phyloP scores from a whole-genome alignment of 2,113 vertebrate genomes.

The Heterotilapia buettikoferi region DNA sequence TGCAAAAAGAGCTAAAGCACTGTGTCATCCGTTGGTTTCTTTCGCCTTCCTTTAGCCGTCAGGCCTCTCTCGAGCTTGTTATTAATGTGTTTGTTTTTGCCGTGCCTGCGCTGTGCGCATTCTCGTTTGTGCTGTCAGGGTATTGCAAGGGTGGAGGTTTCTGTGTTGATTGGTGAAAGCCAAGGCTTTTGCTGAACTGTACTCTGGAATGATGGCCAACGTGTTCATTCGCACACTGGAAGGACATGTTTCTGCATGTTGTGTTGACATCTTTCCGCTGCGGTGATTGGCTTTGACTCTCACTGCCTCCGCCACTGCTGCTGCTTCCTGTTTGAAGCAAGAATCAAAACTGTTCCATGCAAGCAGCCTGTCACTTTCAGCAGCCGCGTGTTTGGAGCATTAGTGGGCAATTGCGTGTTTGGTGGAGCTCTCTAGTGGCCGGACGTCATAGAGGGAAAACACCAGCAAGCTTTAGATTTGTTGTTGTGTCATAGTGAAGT shows the following conservation, averaged over 20 bases:
- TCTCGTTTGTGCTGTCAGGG: conserved; percentile 2
- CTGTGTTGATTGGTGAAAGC: neutral
- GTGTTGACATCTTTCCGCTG: neutral
- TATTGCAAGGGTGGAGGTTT: conserved; percentile 20
- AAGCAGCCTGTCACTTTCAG: neutral
- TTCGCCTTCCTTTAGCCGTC: neutral
- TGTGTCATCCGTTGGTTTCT: neutral
- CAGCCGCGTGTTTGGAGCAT: neutral
- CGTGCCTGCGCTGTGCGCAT: neutral
- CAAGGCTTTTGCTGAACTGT: neutral
- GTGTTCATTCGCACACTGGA: neutral
- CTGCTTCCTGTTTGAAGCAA: conserved; percentile 16
- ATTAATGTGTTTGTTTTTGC: conserved; percentile 1
- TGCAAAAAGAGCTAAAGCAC: neutral
- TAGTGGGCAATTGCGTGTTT: neutral
- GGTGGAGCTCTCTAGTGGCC: conserved; percentile 58
- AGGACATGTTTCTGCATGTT: neutral
- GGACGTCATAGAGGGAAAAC: neutral
- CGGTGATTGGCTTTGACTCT: neutral
- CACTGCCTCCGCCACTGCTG: neutral
- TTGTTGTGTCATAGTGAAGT: neutral
- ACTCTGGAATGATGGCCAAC: conserved; percentile 6
- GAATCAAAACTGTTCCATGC: neutral
- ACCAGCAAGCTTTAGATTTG: neutral
- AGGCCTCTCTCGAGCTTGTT: neutral